Evolutionary conservation across 2,888 invertebrate genomes (phyloP), one percentile per base, ranked within the genome.

Genomic region (Ischnura elegans): DNA sequence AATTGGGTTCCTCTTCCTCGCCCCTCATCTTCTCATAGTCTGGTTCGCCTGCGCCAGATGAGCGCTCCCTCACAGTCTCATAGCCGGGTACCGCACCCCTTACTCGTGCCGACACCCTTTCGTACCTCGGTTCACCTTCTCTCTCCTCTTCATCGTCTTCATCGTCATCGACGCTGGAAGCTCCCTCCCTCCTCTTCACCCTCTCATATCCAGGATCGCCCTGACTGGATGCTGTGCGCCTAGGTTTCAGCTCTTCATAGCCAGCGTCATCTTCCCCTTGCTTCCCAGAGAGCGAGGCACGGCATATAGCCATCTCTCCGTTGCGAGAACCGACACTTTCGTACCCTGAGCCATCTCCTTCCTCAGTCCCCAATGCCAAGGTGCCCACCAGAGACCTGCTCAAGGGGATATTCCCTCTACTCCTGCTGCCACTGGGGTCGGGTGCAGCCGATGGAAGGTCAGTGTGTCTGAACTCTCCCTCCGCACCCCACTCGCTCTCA

Each of bases 1-100:
- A 98, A 95, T 98, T 98, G 0, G 98, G 98, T 96, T 94, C 94
- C n/a, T 87, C 93, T 61, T 90, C 66, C 25, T 90, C 90, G 8
- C 90, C 90, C 43, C 47, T 90, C 90, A 90, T 90, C 8, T 55
- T 42, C 43, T 90, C 90, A 43, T 90, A 90, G 43, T 90, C 90
- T 13, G 90, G 90, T 21, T 90, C 90, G 13, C 90, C 90, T 5
- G 45, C n/a, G 13, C 42, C 55, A 25, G 42, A 42, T 16, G 61
- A 16, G 8, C 55, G 90, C 13, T 90, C 90, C 43, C 90, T 90
- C 6, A 90, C 90, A 25, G 90, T 90, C 42, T 90, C 90, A 21
- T 90, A 90, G 43, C 90, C 90, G 13, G 90, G 90, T 21, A 90
- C 25, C n/a, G 61, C 66, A 43, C 61, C 90, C 61, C 90, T 90